phyloP scores from a whole-genome alignment of 2,797 vertebrate genomes.

The Falco biarmicus region DNA sequence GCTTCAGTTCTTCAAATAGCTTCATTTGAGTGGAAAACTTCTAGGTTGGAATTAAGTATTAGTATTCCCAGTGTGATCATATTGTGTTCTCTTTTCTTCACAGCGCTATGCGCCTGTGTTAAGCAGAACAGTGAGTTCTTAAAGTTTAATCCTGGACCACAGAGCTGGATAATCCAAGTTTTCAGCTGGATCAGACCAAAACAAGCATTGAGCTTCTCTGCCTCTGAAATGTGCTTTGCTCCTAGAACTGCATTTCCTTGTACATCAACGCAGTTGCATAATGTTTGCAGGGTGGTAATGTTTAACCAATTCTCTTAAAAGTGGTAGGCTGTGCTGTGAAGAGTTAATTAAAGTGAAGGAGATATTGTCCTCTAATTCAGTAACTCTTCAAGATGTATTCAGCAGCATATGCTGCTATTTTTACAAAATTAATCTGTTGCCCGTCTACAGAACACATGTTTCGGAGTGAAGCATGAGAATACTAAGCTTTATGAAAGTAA shows the following conservation, averaged over 20 bases:
- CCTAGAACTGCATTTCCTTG: rapidly evolving
- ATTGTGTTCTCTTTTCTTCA: not conserved
- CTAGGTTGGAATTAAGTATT: not conserved
- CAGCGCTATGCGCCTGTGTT: not conserved
- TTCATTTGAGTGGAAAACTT: not conserved
- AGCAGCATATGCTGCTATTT: not conserved
- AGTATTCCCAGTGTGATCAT: not conserved
- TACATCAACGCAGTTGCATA: rapidly evolving
- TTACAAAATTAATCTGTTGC: not conserved
- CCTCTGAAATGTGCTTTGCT: not conserved
- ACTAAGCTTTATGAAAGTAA: not conserved
- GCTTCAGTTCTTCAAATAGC: not conserved
- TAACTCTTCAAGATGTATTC: not conserved
- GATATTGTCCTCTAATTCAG: not conserved
- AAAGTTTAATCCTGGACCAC: not conserved
- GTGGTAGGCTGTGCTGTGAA: not conserved
- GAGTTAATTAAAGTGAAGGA: not conserved
- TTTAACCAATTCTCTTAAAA: not conserved
- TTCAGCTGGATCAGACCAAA: not conserved
- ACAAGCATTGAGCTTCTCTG: not conserved
- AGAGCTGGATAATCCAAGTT: not conserved
- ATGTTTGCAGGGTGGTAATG: not conserved
- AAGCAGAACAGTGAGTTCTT: not conserved
- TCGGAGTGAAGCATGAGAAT: not conserved
- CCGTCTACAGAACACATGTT: not conserved